Evolutionary conservation across 2,113 vertebrate genomes (phyloP).

Genomic region (Clarias magur): DNA sequence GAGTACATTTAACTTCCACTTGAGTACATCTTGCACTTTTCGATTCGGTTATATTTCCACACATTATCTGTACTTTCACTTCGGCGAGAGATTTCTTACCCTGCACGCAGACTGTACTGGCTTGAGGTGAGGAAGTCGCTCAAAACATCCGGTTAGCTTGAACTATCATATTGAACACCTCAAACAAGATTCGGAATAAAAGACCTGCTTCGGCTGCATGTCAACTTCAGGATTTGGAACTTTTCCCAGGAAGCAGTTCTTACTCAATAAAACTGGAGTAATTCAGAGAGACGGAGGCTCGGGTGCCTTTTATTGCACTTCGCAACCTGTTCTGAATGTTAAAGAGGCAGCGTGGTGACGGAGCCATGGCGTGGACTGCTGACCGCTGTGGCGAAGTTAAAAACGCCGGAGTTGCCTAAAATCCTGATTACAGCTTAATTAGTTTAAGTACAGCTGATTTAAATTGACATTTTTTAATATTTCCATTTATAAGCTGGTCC

Average conservation of each 20-base stretch:
- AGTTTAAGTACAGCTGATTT: background rate
- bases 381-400: background rate
- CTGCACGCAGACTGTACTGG: background rate
- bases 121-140: background rate
- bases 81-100: background rate
- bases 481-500: background rate
- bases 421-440: too few species aligned
- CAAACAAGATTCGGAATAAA: background rate
- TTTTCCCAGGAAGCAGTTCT: slow-evolving; percentile 4
- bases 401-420: background rate
- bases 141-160: background rate
- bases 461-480: too few species aligned
- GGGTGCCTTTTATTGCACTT: background rate
- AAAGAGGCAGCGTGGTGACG: background rate
- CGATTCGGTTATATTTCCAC: too few species aligned
- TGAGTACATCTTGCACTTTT: too few species aligned
- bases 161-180: background rate
- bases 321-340: background rate
- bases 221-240: background rate
- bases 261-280: background rate
- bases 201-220: background rate
- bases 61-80: background rate
- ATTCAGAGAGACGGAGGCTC: background rate
- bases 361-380: background rate
- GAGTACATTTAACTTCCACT: background rate